phyloP scores from a whole-genome alignment of 2,888 invertebrate genomes.

The Gymnosoma rotundatum region DNA sequence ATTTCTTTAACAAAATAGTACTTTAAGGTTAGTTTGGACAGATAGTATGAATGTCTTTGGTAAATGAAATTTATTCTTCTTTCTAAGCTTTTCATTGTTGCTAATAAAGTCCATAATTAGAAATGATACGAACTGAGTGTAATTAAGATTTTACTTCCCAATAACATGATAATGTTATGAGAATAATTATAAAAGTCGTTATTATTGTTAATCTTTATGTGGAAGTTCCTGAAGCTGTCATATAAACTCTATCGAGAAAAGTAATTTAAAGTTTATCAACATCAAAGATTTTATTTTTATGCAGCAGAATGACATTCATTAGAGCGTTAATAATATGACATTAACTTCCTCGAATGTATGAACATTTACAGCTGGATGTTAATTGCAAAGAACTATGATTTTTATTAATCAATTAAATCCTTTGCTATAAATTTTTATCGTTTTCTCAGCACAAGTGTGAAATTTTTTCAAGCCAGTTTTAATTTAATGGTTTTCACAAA shows the following conservation, averaged over 20 bases:
- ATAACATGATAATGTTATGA: constrained; percentile 6
- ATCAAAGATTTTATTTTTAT: too few relatives aligned
- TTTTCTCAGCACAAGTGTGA: too few relatives aligned
- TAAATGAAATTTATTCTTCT: constrained; percentile 27
- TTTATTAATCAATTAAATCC: too few relatives aligned
- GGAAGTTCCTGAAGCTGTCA: too few relatives aligned
- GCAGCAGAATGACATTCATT: too few relatives aligned
- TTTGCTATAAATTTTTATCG: too few relatives aligned
- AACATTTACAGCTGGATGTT: too few relatives aligned
- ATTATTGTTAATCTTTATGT: neutral
- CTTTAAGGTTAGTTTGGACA: constrained; percentile 4
- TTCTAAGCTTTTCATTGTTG: constrained; percentile 13
- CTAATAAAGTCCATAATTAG: constrained; percentile 58
- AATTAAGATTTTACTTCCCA: constrained; percentile 49
- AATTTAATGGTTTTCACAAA: too few relatives aligned
- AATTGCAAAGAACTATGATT: too few relatives aligned
- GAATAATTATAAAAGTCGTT: neutral
- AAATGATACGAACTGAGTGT: constrained; percentile 37
- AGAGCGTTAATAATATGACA: neutral
- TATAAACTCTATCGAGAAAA: too few relatives aligned
- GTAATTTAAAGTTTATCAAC: too few relatives aligned
- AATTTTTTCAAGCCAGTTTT: too few relatives aligned
- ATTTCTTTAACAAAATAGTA: neutral
- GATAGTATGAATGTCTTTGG: constrained; percentile 1
- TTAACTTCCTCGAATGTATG: neutral